Base-by-base conservation (phyloP, 2,888 invertebrate species). In the Stenchaetothrips biformis region DNA sequence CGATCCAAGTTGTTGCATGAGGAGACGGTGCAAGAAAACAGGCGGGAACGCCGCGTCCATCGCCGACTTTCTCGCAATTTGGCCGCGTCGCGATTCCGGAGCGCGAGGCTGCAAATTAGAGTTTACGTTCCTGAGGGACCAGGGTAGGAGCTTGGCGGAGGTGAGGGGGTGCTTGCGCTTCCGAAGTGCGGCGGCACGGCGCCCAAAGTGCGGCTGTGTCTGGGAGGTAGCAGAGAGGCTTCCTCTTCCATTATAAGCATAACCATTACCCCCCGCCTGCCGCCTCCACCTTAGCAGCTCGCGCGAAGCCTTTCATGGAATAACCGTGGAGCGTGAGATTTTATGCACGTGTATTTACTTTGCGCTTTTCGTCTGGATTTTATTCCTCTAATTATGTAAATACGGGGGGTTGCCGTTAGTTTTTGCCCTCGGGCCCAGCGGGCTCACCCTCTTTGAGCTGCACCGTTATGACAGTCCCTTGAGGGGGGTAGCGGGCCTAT, bases 321-420 rank as follows among this genome's bases (percentile, higher is more conserved):
- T 74, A 74, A 74, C 67, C 67, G 67, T 74, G 25, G n/a, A 74
- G 67, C 67, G 67, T 74, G 67, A 74, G 67, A 74, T 74, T 74
- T 74, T 74, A 74, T 74, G 67, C 67, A 74, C 67, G 67, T 74
- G 67, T 74, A 74, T 74, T 74, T 74, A 74, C 67, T 74, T 74
- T 74, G 67, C 67, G 67, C 67, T 74, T 74, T 74, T 74, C 67
- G 21, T 74, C 67, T 74, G 67, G 67, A 74, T 74, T 74, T n/a
- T 74, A 74, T 74, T 74, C n/a, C 67, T 74, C 67, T 74, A 74
- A 74, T 74, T 74, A 74, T 74, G 67, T 74, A 74, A 74, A 74
- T 74, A 74, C 67, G 67, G 67, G 67, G 67, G 67, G n/a, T n/a
- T 74, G 67, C 67, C 67, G 67, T 74, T 74, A 74, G 67, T 74